Base-by-base conservation (phyloP, 2,888 invertebrate species). In the Schizotus pectinicornis region DNA sequence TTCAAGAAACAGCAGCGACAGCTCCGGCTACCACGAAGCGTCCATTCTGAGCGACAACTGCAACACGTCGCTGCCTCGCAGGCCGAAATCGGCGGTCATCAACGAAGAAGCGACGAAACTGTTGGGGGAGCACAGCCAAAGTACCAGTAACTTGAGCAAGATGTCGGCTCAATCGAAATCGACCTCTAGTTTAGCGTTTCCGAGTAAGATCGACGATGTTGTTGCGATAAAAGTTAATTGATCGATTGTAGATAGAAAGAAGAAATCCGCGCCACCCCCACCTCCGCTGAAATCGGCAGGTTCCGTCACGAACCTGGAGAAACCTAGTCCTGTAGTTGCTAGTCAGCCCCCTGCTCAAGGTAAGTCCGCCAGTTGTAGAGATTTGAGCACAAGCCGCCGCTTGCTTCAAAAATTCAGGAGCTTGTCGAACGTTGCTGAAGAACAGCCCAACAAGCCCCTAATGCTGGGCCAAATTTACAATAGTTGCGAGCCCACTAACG, bases 1-100 rank as follows among this genome's bases (percentile, higher is more conserved):
- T 81, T 88, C 88, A 37, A 81, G 89, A 62, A 88, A 88, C 71
- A 88, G 88, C 76, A 88, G 88, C 61, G 89, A 89, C 74, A 89
- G 88, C 67, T 88, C 87, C 55, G 89, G 88, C 0, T 88, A 88
- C 73, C 88, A 89, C 74, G 89, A 89, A 73, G 85, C 88, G 1
- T 88, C 88, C 6, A 83, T 86, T 47, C 79, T 84, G 45, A 86
- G 86, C 69, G 87, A 87, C 68, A 83, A 85, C 67, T 83, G 84
- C 6, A 77, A 77, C 56, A 74, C 77, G 0, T 78, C 80, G 13
- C 63, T 79, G 48, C 78, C 79, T 0, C 68, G 79, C 49, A 65
- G 78, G 53, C 76, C 78, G 30, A 76, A 74, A 63, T 75, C 77
- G 1, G 74, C 73, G 9, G 65, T 72, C 46, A 71, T 76, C 11